These are phyloP conservation scores for Harpalus rufipes DNA, from an alignment of 2,888 invertebrate genomes.

Conservation along the genomic window DNA sequence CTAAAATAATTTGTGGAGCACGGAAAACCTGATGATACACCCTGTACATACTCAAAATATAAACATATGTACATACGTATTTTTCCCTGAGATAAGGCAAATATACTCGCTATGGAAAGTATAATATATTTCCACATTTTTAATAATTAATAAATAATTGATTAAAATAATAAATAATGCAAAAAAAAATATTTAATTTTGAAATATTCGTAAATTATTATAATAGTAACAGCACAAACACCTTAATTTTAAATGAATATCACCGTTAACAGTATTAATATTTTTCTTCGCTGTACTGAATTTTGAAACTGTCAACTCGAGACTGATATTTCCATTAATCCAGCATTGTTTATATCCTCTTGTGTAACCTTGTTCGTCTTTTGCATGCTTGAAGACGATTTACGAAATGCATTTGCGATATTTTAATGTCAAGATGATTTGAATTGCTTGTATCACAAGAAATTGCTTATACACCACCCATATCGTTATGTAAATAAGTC, in stretches of 20 bases:
- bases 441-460: conserved; percentile 52
- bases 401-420: conserved; percentile 17
- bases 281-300: neutral
- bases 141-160: neutral
- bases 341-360: conserved; percentile 10
- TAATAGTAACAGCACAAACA: too few species aligned
- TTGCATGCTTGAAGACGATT: conserved; percentile 26
- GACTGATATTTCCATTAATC: neutral
- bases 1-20: too few species aligned
- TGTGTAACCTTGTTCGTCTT: conserved; percentile 11
- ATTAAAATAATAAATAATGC: neutral
- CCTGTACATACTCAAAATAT: neutral
- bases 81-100: neutral
- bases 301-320: neutral
- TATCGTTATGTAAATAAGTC: conserved; percentile 2
- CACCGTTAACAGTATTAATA: neutral
- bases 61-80: neutral
- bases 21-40: too few species aligned
- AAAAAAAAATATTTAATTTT: neutral
- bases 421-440: conserved; percentile 45
- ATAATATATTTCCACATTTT: neutral
- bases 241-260: too few species aligned
- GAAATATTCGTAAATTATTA: neutral
- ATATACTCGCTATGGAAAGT: neutral
- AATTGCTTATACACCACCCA: conserved; percentile 5